A percentile compares a stretch with the other conserved stretches of the same genome.
phyloP scores from a whole-genome alignment of 2,888 invertebrate species.

The Polylopha cassiicola region DNA sequence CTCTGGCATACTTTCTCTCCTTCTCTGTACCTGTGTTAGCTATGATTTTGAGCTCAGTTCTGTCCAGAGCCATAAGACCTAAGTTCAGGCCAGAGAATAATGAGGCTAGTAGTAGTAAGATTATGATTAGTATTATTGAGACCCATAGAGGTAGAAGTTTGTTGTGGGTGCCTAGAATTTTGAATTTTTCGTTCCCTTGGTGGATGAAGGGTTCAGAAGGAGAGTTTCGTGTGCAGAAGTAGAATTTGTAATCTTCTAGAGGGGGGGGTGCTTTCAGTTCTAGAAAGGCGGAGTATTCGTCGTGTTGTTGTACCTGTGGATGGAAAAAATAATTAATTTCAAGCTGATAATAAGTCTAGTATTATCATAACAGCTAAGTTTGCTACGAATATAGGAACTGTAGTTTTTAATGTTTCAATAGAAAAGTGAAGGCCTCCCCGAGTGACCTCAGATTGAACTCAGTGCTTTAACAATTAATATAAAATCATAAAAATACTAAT shows the following conservation, averaged over 20 bases:
- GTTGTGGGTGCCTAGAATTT: slow-evolving; percentile 82
- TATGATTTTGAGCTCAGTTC: slow-evolving; percentile 96
- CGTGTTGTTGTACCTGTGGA: slow-evolving; percentile 39
- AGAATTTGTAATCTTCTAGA: slow-evolving; percentile 52
- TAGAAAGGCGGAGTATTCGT: slow-evolving; percentile 48
- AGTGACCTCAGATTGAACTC: no score
- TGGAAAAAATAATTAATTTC: background rate
- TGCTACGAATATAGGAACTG: no score
- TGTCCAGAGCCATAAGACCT: slow-evolving; percentile 96
- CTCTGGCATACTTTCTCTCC: slow-evolving; percentile 89
- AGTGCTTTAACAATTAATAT: no score
- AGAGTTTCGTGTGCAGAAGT: slow-evolving; percentile 55
- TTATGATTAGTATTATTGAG: slow-evolving; percentile 82
- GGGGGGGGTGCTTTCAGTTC: slow-evolving; percentile 52
- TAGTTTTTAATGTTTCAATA: no score
- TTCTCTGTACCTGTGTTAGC: slow-evolving; percentile 93
- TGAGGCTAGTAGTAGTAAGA: slow-evolving; percentile 91
- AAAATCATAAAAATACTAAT: no score
- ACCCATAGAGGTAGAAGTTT: slow-evolving; percentile 88
- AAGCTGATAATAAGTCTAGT: no score
- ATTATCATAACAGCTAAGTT: no score
- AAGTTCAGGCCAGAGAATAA: slow-evolving; percentile 98
- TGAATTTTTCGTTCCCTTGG: slow-evolving; percentile 81
- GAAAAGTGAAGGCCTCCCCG: no score
- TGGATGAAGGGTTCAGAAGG: slow-evolving; percentile 69